Base-by-base conservation (phyloP, 2,797 vertebrate genomes). In the Pelodytes ibericus region DNA sequence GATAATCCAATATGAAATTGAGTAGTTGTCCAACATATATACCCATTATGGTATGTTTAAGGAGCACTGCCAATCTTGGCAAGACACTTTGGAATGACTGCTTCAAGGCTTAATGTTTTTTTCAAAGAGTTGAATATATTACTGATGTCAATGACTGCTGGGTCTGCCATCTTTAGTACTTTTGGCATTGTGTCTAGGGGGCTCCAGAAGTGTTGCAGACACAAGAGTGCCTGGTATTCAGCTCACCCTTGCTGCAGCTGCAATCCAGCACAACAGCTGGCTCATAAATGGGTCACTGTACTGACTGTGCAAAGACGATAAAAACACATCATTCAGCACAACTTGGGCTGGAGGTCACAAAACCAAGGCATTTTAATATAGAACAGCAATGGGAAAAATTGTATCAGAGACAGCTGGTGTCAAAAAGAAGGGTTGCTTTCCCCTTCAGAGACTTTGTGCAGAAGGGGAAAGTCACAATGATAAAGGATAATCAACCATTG, bases 171-270 rank as follows among this genome's bases (percentile, higher is more conserved):
- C 73, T 76, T 77, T 80, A 77, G 84, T 74, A 83, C 81, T 77
- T 81, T 0, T 29, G 3, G 18, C 11, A 71, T 60, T 24, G 36
- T 29, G 47, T 13, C 64, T 80, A 71, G 71, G 49, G 49, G 16
- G 24, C 71, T 80, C 75, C 70, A 82, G 82, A 80, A 77, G 82
- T 80, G 83, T 63, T 79, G 20, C 49, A 49, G 25, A 62, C 51
- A 84, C 31, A 79, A 84, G 80, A 81, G 82, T 79, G 82, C 60
- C 81, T 86, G 83, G 86, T 77, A 88, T 86, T 88, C 84, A 83
- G 72, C 57, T 81, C 81, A 69, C 73, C 77, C 27, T 60, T 1
- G 10, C 81, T 63, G 84, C 89, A 91, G 90, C 90, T 92, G 91
- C 84, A 3, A 0, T 24, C 0, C 26, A 72, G 49, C 79, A 82